Conservation (phyloP, 2,888 invertebrate genomes). For the Villa cingulata region DNA sequence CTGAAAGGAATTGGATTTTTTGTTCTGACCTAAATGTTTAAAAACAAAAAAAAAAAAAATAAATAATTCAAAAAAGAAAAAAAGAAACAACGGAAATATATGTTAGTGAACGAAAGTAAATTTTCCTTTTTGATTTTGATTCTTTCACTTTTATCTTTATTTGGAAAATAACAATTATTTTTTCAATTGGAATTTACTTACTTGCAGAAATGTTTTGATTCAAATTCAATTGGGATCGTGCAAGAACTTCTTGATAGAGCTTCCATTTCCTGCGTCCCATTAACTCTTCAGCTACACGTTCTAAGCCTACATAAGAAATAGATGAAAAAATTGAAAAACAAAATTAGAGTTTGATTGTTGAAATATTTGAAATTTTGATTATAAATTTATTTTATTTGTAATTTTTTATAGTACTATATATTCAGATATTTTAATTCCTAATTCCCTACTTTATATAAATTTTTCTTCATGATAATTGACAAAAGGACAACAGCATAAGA, state of each 20-base stretch:
- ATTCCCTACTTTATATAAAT: no score
- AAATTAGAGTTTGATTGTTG: no score
- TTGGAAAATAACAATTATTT: neutral
- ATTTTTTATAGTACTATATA: no score
- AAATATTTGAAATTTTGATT: no score
- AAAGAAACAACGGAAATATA: neutral
- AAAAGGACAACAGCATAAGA: no score
- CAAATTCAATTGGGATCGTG: slow-evolving; percentile 38
- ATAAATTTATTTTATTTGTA: no score
- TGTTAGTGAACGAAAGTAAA: no score
- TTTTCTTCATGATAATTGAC: no score
- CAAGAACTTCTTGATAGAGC: slow-evolving; percentile 71
- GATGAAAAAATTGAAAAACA: slow-evolving; percentile 3
- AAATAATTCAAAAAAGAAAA: neutral
- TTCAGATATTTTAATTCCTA: no score
- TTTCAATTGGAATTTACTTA: slow-evolving; percentile 4
- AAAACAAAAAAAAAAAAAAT: no score
- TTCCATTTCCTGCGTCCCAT: slow-evolving; percentile 95
- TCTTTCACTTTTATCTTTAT: no score
- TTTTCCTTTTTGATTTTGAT: no score
- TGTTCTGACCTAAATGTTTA: slow-evolving; percentile 11
- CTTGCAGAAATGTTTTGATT: slow-evolving; percentile 18
- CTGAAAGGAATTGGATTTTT: slow-evolving; percentile 9
- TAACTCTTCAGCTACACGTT: slow-evolving; percentile 93
- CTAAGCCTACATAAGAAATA: slow-evolving; percentile 58